Evolutionary conservation across 2,888 invertebrate genomes (phyloP), one percentile per base, ranked within the genome.

Genomic region (Ichneumon xanthorius): DNA sequence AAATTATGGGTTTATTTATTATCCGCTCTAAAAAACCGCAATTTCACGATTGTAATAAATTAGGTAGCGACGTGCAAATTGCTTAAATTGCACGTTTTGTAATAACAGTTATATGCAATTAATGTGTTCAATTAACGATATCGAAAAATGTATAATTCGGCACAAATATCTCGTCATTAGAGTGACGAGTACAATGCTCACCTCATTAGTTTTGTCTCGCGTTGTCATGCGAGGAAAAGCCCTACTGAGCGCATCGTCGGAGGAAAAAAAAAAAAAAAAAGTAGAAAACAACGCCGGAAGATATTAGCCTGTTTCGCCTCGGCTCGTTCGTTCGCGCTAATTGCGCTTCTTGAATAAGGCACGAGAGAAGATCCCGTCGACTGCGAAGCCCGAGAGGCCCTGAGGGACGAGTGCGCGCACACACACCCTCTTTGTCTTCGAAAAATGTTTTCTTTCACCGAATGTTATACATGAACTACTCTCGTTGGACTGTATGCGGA

Each of bases 261-360:
- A 30, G 19, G 26, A 22, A 67, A 5, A 40, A 67, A n/a, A n/a
- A 67, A 67, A 37, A 0, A 45, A 63, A 11, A 11, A 6, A 68
- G 11, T 33, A 70, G 50, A 14, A 50, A 26, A 70, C 50, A 70
- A 33, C 26, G 70, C 70, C 30, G 45, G 50, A 70, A 70, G 48
- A 70, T 70, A 70, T 70, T 70, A 70, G 70, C 70, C 58, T 22
- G 58, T 58, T 50, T 45, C 70, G 50, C 45, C 30, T 70, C 45
- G 70, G 5, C 50, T 70, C 70, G 70, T 22, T 22, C 70, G 70
- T 19, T 70, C 70, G 26, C 26, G 65, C 50, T 76, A 76, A 76
- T 76, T 76, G 65, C 76, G 50, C 33, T 45, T 63, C 76, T 65
- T 48, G 65, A 76, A 76, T 76, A 76, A 65, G 53, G 45, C 14